Conservation (phyloP, 37 sponge, comb jelly and placozoan genomes). For the Theonella swinhoei region DNA sequence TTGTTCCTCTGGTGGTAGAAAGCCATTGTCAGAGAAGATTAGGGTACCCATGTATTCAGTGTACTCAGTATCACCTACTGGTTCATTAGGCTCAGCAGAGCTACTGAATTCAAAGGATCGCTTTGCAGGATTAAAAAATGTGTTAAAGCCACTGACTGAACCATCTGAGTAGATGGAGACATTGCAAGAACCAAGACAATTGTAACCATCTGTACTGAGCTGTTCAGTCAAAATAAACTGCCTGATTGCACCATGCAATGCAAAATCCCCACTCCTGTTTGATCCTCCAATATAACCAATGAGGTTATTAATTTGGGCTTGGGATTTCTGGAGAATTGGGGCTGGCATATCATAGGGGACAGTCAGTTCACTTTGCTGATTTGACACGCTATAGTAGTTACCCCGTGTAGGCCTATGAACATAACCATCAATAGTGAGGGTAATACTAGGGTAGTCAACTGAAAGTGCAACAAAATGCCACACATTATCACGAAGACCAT, state of each 20-base stretch:
- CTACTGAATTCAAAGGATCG: background rate
- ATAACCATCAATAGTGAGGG: slow-evolving; percentile 38
- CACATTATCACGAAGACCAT: slow-evolving; percentile 29
- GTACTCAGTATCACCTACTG: background rate
- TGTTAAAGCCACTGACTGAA: background rate
- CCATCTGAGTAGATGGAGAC: slow-evolving; percentile 15
- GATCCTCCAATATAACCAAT: slow-evolving; percentile 42
- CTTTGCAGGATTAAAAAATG: slow-evolving; percentile 47
- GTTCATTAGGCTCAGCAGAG: background rate
- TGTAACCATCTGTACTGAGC: slow-evolving; percentile 9
- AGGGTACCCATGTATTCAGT: background rate
- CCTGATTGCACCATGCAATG: slow-evolving; percentile 31
- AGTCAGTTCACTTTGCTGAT: no score
- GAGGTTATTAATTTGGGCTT: background rate
- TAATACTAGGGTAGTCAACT: slow-evolving; percentile 24
- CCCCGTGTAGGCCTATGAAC: slow-evolving; percentile 18
- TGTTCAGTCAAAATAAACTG: slow-evolving; percentile 26
- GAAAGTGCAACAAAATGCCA: slow-evolving; percentile 58
- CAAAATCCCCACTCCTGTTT: background rate
- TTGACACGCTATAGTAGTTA: no score
- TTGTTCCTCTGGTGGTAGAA: background rate
- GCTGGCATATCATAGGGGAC: slow-evolving; percentile 51
- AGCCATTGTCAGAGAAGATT: background rate
- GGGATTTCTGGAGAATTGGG: slow-evolving; percentile 20
- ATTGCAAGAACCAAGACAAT: slow-evolving; percentile 59